Evolutionary conservation across 2,888 invertebrate genomes (phyloP).

Genomic region (Epinotia brunnichana): DNA sequence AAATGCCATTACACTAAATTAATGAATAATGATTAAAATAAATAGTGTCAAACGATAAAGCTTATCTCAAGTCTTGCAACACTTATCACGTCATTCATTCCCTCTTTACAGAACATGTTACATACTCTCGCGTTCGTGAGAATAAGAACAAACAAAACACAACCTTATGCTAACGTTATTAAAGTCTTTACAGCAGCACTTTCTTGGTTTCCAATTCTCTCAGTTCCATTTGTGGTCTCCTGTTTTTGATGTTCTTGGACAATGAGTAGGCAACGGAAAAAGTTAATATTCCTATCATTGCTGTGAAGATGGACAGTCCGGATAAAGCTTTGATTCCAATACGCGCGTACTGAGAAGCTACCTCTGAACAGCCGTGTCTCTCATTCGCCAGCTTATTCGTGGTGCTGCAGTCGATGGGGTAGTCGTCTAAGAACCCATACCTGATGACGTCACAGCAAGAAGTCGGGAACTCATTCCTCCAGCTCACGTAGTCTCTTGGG

Average conservation of each 20-base stretch:
- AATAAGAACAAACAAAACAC: conserved; percentile 22
- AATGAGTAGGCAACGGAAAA: conserved; percentile 60
- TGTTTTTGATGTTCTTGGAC: conserved; percentile 58
- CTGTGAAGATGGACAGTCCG: conserved; percentile 63
- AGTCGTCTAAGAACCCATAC: conserved; percentile 69
- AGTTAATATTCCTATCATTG: conserved; percentile 63
- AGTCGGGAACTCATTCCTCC: conserved; percentile 69
- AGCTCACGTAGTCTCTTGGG: conserved; percentile 73
- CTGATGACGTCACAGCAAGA: conserved; percentile 77
- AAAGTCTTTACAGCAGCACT: conserved; percentile 59
- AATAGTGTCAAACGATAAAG: conserved; percentile 36
- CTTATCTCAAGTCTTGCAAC: conserved; percentile 32
- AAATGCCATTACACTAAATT: conserved; percentile 37
- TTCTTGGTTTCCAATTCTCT: conserved; percentile 74
- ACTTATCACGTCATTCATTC: conserved; percentile 32
- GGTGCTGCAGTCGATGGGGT: conserved; percentile 70
- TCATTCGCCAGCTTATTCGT: conserved; percentile 76
- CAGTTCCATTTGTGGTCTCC: conserved; percentile 57
- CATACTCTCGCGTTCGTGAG: conserved; percentile 31
- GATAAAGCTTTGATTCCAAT: conserved; percentile 67
- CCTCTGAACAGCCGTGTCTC: conserved; percentile 71
- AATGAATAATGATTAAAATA: conserved; percentile 41
- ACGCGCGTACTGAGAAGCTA: conserved; percentile 69
- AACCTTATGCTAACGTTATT: conserved; percentile 17
- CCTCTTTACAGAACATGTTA: conserved; percentile 32